These are phyloP conservation scores for Rhinoderma darwinii DNA, from an alignment of 2,113 vertebrate genomes.

Conservation along the genomic window DNA sequence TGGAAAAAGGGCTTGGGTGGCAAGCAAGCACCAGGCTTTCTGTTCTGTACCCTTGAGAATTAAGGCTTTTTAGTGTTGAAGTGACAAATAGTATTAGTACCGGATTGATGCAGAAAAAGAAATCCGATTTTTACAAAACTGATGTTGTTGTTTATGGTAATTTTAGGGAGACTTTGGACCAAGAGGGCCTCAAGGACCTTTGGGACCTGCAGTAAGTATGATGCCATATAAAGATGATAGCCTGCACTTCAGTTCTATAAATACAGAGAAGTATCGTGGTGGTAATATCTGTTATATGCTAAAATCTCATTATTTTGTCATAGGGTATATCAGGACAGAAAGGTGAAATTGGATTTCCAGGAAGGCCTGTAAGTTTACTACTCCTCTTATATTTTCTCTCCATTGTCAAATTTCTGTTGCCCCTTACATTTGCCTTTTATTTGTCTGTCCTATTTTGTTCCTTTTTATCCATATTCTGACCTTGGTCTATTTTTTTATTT, in stretches of 20 bases:
- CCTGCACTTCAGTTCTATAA: background rate
- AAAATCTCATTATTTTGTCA: background rate
- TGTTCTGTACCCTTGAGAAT: background rate
- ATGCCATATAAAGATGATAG: background rate
- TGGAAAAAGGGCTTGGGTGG: background rate
- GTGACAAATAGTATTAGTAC: background rate
- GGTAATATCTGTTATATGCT: background rate
- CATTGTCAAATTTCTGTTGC: background rate
- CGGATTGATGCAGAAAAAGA: background rate
- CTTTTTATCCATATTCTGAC: background rate
- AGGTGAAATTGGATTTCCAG: conserved; percentile 94
- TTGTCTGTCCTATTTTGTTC: background rate
- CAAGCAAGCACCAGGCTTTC: background rate
- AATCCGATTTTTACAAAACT: background rate
- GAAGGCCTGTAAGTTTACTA: conserved; percentile 83
- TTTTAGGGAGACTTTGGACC: conserved; percentile 41
- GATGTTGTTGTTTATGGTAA: background rate
- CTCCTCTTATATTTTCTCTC: background rate
- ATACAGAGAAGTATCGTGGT: background rate
- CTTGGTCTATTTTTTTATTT: background rate
- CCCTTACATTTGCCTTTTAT: background rate
- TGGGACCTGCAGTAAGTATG: background rate
- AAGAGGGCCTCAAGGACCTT: background rate
- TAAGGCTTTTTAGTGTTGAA: background rate
- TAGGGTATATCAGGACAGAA: conserved; percentile 86